These are phyloP conservation scores for Cancer borealis DNA, from an alignment of 2,888 invertebrate species.

Conservation along the genomic window DNA sequence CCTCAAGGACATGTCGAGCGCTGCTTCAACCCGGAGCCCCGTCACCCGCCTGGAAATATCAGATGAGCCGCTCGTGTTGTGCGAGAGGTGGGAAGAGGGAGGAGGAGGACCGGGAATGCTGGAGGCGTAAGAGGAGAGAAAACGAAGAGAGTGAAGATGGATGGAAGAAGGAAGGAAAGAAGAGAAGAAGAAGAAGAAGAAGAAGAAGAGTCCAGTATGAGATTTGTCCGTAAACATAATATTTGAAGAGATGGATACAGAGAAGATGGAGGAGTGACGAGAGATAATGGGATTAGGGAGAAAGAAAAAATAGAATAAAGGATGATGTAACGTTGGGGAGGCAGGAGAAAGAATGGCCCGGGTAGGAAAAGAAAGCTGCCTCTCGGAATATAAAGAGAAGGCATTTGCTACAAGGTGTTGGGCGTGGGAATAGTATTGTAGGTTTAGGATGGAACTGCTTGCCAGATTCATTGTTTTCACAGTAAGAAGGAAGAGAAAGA, in stretches of 20 bases:
- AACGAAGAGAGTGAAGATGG: neutral
- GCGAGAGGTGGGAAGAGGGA: neutral
- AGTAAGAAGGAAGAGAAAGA: neutral
- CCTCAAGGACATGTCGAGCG: conserved; percentile 5
- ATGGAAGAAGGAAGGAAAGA: neutral
- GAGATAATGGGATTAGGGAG: neutral
- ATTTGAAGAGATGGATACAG: neutral
- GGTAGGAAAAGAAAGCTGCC: neutral
- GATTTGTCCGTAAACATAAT: neutral
- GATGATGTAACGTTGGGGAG: neutral
- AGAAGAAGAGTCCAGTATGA: neutral
- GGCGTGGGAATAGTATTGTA: neutral
- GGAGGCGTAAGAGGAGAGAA: neutral
- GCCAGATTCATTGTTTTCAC: conserved; percentile 4
- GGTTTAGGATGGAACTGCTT: neutral
- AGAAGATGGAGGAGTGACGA: conserved; percentile 4
- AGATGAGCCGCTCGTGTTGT: conserved; percentile 9
- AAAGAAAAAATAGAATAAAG: neutral
- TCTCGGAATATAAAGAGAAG: neutral
- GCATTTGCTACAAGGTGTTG: neutral
- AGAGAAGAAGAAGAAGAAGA: neutral
- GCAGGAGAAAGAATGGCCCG: neutral
- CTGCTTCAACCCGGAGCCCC: neutral
- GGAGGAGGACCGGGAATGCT: neutral
- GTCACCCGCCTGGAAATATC: conserved; percentile 35